These are phyloP conservation scores for Saturnia japonica DNA, from an alignment of 2,888 invertebrate species.

Conservation along the genomic window DNA sequence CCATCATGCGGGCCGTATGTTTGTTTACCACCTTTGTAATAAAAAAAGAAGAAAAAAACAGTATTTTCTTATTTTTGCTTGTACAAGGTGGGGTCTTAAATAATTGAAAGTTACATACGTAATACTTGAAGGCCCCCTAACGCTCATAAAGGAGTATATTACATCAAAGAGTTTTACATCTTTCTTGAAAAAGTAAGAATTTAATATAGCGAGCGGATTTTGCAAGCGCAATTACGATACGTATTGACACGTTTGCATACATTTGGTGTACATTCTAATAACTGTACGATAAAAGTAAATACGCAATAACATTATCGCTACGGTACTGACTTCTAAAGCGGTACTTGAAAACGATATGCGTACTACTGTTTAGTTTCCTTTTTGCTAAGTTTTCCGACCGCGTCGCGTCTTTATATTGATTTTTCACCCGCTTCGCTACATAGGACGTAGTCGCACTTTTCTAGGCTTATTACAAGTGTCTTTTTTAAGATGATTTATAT, in stretches of 20 bases:
- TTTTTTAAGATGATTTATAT: too few relatives aligned
- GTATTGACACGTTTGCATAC: not conserved
- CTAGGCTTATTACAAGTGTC: not conserved
- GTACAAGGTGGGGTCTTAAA: too few relatives aligned
- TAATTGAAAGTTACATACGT: too few relatives aligned
- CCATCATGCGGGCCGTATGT: too few relatives aligned
- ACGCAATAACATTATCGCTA: not conserved
- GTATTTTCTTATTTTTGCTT: too few relatives aligned
- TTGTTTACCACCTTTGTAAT: too few relatives aligned
- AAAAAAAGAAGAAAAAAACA: too few relatives aligned
- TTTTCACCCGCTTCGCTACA: not conserved
- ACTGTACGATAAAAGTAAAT: not conserved
- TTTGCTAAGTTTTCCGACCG: not conserved
- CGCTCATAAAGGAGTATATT: not conserved
- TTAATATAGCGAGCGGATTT: not conserved
- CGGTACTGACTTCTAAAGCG: not conserved
- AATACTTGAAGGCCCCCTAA: too few relatives aligned
- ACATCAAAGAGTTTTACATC: not conserved
- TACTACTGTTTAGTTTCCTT: conserved; percentile 2
- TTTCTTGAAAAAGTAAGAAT: not conserved
- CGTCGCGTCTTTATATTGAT: conserved; percentile 11
- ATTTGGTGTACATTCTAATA: not conserved
- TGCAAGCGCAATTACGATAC: not conserved
- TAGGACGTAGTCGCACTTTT: not conserved
- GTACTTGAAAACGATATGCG: not conserved